Evolutionary conservation across 1,140 invertebrate species (phyloP).

Genomic region (Venturia canescens): DNA sequence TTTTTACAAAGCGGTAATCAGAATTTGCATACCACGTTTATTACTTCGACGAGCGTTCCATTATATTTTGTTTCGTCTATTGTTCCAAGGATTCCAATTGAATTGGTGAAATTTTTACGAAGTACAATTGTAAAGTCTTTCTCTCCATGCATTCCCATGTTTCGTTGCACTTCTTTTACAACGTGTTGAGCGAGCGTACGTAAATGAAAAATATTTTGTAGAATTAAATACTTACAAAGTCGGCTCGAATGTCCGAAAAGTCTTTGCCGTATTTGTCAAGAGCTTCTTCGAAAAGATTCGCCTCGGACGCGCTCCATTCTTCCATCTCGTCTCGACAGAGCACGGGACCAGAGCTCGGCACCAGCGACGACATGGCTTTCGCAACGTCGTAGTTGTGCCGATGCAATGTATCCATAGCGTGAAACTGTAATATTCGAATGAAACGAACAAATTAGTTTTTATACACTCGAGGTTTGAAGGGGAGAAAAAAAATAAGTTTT

Average conservation of each 20-base stretch:
- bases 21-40: too few relatives aligned
- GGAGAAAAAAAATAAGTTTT: slow-evolving; percentile 9
- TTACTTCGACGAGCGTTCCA: too few relatives aligned
- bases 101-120: too few relatives aligned
- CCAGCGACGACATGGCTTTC: slow-evolving; percentile 93
- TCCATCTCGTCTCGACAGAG: slow-evolving; percentile 99
- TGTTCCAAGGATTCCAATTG: too few relatives aligned
- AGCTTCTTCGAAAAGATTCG: slow-evolving; percentile 99
- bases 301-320: slow-evolving; percentile 99
- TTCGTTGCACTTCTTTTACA: too few relatives aligned
- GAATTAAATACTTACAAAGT: slow-evolving; percentile 90
- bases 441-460: slow-evolving; percentile 54
- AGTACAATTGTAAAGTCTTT: too few relatives aligned
- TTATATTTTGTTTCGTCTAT: too few relatives aligned
- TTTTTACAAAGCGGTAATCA: too few relatives aligned
- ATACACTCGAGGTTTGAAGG: too few relatives aligned
- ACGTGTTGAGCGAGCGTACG: too few relatives aligned
- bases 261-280: slow-evolving; percentile 99
- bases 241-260: slow-evolving; percentile 98
- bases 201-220: too few relatives aligned
- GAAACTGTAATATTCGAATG: slow-evolving; percentile 82
- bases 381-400: slow-evolving; percentile 95
- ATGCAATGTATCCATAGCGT: slow-evolving; percentile 99
- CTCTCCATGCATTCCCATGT: too few relatives aligned
- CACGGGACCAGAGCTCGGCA: slow-evolving; percentile 96